Conservation (phyloP, 2,113 vertebrate species). For the Psettodes erumei region DNA sequence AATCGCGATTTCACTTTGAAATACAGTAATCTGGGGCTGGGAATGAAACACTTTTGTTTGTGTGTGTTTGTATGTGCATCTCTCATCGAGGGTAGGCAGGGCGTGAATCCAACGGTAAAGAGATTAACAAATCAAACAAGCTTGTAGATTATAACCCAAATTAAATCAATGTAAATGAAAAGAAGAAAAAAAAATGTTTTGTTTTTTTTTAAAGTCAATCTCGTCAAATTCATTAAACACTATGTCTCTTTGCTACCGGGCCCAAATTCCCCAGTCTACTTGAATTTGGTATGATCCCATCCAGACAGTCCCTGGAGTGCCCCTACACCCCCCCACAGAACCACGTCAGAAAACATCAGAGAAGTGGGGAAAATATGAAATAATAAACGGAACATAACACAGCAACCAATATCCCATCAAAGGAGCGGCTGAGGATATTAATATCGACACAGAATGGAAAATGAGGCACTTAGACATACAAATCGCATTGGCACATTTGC, state of each 20-base stretch:
- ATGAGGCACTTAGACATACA: slow-evolving; percentile 81
- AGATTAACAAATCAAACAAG: slow-evolving; percentile 47
- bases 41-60: not conserved
- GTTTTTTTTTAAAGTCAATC: slow-evolving; percentile 24
- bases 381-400: slow-evolving; percentile 70
- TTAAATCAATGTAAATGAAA: not conserved
- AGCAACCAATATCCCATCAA: slow-evolving; percentile 79
- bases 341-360: slow-evolving; percentile 68
- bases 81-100: not conserved
- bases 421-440: slow-evolving; percentile 78
- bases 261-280: slow-evolving; percentile 27
- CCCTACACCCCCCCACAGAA: slow-evolving; percentile 42
- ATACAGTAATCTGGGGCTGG: not conserved
- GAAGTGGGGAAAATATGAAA: slow-evolving; percentile 49
- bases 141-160: not conserved
- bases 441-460: slow-evolving; percentile 80
- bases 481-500: slow-evolving; percentile 77
- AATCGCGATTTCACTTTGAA: not conserved
- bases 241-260: slow-evolving; percentile 24
- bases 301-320: slow-evolving; percentile 50
- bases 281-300: slow-evolving; percentile 50
- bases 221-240: slow-evolving; percentile 44
- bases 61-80: slow-evolving; percentile 1
- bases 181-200: not conserved
- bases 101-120: slow-evolving; percentile 17